Conservation (phyloP, 2,888 invertebrate species). For the Troilus luridus region DNA sequence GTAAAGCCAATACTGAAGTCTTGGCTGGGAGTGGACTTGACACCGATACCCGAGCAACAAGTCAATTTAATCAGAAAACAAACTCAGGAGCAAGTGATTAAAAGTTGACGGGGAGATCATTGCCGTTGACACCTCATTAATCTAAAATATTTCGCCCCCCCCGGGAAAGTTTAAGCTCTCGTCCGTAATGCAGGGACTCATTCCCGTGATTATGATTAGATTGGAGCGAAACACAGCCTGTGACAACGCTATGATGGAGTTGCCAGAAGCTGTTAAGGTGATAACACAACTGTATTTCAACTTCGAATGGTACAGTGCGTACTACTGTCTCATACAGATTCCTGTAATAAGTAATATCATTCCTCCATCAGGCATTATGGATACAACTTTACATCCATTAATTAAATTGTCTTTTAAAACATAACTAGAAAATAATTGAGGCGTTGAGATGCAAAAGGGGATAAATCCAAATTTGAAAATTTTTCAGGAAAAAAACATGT, state of each 20-base stretch:
- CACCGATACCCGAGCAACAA: slow-evolving; percentile 40
- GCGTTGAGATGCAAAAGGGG: too few species aligned
- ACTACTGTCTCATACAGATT: too few species aligned
- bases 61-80: slow-evolving; percentile 20
- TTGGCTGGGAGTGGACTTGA: not conserved
- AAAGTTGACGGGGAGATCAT: slow-evolving; percentile 33
- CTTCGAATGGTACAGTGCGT: too few species aligned
- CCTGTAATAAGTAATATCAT: too few species aligned
- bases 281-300: too few species aligned
- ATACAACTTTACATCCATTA: too few species aligned
- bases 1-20: not conserved
- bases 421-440: too few species aligned
- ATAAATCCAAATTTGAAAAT: too few species aligned
- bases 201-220: not conserved
- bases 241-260: not conserved
- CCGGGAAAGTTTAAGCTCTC: not conserved
- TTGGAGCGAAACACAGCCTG: not conserved
- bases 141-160: not conserved
- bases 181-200: not conserved
- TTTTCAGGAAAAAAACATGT: too few species aligned
- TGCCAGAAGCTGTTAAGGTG: not conserved
- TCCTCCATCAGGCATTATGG: too few species aligned
- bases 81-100: slow-evolving; percentile 10
- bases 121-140: slow-evolving; percentile 32
- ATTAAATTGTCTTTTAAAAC: too few species aligned